Percentiles rank a stretch among this genome's conserved stretches.
Conservation (phyloP, 2,888 invertebrate genomes). For the Congeria kusceri region DNA sequence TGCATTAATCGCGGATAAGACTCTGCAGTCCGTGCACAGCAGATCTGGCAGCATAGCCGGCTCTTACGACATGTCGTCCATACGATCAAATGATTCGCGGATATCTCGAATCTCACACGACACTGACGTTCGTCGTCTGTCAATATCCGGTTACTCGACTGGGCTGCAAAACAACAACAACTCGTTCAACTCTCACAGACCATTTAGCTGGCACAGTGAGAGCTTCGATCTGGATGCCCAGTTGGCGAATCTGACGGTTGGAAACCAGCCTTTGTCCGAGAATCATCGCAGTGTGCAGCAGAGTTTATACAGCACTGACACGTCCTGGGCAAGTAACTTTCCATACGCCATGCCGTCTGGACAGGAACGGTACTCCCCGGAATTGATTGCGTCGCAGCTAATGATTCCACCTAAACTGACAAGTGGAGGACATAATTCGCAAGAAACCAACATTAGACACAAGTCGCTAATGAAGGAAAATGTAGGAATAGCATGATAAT, state of each 20-base stretch:
- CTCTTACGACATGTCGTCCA: slow-evolving; percentile 75
- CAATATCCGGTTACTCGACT: slow-evolving; percentile 74
- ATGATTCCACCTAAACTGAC: slow-evolving; percentile 77
- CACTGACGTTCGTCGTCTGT: slow-evolving; percentile 76
- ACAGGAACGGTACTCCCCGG: slow-evolving; percentile 73
- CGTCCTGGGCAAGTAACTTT: slow-evolving; percentile 73
- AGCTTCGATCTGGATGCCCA: slow-evolving; percentile 80
- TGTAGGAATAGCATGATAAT: slow-evolving; percentile 77
- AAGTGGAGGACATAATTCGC: slow-evolving; percentile 77
- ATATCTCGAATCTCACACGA: slow-evolving; percentile 75
- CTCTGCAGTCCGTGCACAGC: slow-evolving; percentile 87
- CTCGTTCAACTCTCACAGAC: slow-evolving; percentile 70
- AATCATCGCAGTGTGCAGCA: slow-evolving; percentile 80
- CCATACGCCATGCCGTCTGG: slow-evolving; percentile 60
- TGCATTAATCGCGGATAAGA: slow-evolving; percentile 96
- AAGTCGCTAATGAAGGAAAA: slow-evolving; percentile 78
- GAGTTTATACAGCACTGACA: slow-evolving; percentile 65
- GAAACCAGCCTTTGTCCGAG: slow-evolving; percentile 61
- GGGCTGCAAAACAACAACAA: slow-evolving; percentile 66
- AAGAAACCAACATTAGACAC: slow-evolving; percentile 74
- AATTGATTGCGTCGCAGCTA: slow-evolving; percentile 73
- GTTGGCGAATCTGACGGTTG: slow-evolving; percentile 59
- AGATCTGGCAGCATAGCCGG: slow-evolving; percentile 66
- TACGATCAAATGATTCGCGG: slow-evolving; percentile 76
- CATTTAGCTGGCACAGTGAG: slow-evolving; percentile 83